Evolutionary conservation across 2,797 vertebrate species (phyloP), one percentile per base, ranked within the genome.

Genomic region (Novumbra hubbsi): DNA sequence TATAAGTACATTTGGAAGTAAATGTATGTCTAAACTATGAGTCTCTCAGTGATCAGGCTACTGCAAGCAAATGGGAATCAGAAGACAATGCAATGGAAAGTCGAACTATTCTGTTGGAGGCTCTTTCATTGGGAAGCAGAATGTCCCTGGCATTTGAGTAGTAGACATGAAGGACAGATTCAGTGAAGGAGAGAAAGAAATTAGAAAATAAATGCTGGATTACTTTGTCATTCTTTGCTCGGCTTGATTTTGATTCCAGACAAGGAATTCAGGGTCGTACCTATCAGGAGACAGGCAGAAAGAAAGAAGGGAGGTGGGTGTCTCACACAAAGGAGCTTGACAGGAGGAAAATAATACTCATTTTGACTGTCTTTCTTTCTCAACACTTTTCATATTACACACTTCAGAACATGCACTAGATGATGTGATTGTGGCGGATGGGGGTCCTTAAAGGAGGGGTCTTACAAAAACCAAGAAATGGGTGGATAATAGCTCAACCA

Each of bases 221-320:
- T 95, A 95, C 94, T 95, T 95, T 94, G 94, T 94, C 93, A 95
- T 92, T 95, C 94, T 95, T 93, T 94, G 92, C 92, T 95, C 94
- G 91, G 93, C 93, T 94, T 95, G 93, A 94, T 94, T 95, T 94
- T 95, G 94, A 95, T 95, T 95, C 94, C 94, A 95, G 92, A 93
- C 93, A 94, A 95, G 93, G 93, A 94, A 95, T 94, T 94, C 94
- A 6, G 93, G 92, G 88, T 94, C 93, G 94, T 93, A 95, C 94
- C 94, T 95, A 94, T 94, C 94, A 82, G 91, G 89, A 85, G 92
- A 94, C 93, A 94, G 91, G 93, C 89, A 93, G 91, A 94, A 90
- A 93, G 87, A 92, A 88, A 89, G 84, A 74, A 91, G 88, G 88
- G 88, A 89, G 91, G 93, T 89, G 89, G 91, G 91, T 92, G 91